Base-by-base conservation (phyloP, 1,140 invertebrate species). In the Euura lappo region DNA sequence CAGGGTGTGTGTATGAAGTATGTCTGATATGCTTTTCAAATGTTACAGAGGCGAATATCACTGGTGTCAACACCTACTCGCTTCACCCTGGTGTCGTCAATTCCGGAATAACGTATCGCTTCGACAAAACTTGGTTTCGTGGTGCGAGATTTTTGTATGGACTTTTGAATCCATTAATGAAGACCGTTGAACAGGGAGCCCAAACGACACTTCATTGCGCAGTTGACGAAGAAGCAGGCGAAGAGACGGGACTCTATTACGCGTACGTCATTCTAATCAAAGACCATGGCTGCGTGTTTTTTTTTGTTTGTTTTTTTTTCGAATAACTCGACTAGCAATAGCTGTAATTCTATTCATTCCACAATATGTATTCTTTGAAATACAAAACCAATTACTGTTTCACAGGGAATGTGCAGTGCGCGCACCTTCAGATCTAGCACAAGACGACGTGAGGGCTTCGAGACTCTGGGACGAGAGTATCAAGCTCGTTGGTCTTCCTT, bases 151-250 rank as follows among this genome's bases (percentile, higher is more conserved):
- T 67, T 71, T 45, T 88, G 2, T 85, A 78, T 74, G 66, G 74
- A 8, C 1, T 87, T 0, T 45, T 82, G 0, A 82, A 74, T 44
- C 84, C 84, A 1, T 89, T 91, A 68, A 86, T 90, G 43, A 94
- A 94, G 83, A 89, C 86, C 7, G 88, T 90, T 0, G 89, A 90
- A 75, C 89, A 93, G 77, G 95, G 95, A 0, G 94, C 94, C 6
- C 95, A 96, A 84, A 96, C 95, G 1, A 92, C 92, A 2, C 87
- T 97, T 64, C 91, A 95, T 79, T 95, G 95, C 81, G 90, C 94
- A 3, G 83, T 96, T 1, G 92, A 94, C 82, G 92, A 94, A 76
- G 87, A 90, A 71, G 89, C 91, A 74, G 91, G 88, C 3, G 85
- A 91, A 75, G 85, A 92, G 80, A 92, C 90, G 78, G 93, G 94